Evolutionary conservation across 2,797 vertebrate species (phyloP), one percentile per base, ranked within the genome.

Genomic region (Allobates femoralis): DNA sequence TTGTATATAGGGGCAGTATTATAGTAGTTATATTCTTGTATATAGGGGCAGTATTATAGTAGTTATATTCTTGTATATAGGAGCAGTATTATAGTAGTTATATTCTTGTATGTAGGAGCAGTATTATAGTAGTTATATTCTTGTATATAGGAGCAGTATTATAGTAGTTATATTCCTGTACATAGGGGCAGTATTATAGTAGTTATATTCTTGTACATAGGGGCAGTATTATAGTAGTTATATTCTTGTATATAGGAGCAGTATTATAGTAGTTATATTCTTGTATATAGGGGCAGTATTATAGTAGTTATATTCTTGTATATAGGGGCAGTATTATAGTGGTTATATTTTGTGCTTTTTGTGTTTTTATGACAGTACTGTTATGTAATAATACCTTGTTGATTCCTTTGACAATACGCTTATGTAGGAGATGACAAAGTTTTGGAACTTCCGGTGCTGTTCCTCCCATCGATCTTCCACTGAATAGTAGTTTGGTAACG

Each of bases 361-460:
- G 19, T 58, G n/a, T 58, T 58, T 58, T 21, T 23, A 21, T 21
- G n/a, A 58, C 7, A n/a, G 5, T 58, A n/a, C 7, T n/a, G 10
- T 12, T 23, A 75, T 53, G 11, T 14, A 23, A n/a, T 34, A 78
- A 92, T 90, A 99, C 98, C 97, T 98, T 7, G 98, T 99, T n/a
- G 98, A 99, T 66, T 98, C 97, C 85, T 96, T 96, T 92, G 97
- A 96, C 89, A 99, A 91, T 91, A 98, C 95, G 85, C 95, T 95
- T 79, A 97, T 96, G 0, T 99, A 99, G 85, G 97, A 96, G 89
- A 99, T 95, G 62, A 99, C 98, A 0, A 99, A 99, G 90, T 93
- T 95, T 92, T 97, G 97, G 91, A 99, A 99, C 90, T 94, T 96
- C 73, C 28, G 91, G 79, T 95, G 94, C 89, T 99, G 98, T 89